Percentiles rank a stretch among this genome's conserved stretches.
These are phyloP conservation scores for Galaxias olidus DNA, from an alignment of 2,797 vertebrate species.

Conservation along the genomic window DNA sequence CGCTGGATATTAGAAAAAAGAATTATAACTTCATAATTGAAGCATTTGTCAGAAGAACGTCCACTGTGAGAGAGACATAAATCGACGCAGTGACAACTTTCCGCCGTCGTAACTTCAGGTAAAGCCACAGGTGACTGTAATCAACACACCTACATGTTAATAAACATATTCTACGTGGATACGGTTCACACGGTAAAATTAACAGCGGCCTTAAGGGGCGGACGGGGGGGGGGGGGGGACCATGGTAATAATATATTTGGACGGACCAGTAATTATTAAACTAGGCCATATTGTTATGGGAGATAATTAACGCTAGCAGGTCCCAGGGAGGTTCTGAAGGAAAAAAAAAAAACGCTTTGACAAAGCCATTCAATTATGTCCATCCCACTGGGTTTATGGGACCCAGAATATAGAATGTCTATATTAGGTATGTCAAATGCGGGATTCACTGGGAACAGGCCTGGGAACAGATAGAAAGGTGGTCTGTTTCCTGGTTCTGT, in stretches of 20 bases:
- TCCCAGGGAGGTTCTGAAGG: conserved; percentile 73
- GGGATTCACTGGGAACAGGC: conserved; percentile 60
- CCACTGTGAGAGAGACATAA: too few species aligned
- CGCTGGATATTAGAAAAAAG: conserved; percentile 63
- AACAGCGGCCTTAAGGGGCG: conserved; percentile 62
- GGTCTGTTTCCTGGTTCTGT: conserved; percentile 13
- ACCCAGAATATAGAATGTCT: conserved; percentile 77
- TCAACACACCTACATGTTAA: too few species aligned
- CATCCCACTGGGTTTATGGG: conserved; percentile 70
- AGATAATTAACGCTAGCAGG: conserved; percentile 81
- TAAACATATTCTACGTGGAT: conserved; percentile 6
- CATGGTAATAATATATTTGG: conserved; percentile 78
- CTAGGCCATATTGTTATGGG: conserved; percentile 84
- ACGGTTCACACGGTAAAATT: conserved; percentile 51
- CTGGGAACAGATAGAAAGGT: conserved; percentile 38
- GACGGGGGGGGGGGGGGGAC: too few species aligned
- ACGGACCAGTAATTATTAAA: conserved; percentile 86
- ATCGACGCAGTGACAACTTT: conserved; percentile 12
- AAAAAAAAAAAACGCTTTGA: conserved; percentile 72
- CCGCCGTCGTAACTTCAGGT: conserved; percentile 56
- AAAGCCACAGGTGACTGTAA: conserved; percentile 6
- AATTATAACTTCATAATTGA: conserved; percentile 31
- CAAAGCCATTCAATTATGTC: conserved; percentile 84
- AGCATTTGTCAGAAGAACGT: background rate
- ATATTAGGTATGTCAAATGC: conserved; percentile 79